These are phyloP conservation scores for Pseudochirops corinnae DNA, from an alignment of 2,797 vertebrate species.

Conservation along the genomic window DNA sequence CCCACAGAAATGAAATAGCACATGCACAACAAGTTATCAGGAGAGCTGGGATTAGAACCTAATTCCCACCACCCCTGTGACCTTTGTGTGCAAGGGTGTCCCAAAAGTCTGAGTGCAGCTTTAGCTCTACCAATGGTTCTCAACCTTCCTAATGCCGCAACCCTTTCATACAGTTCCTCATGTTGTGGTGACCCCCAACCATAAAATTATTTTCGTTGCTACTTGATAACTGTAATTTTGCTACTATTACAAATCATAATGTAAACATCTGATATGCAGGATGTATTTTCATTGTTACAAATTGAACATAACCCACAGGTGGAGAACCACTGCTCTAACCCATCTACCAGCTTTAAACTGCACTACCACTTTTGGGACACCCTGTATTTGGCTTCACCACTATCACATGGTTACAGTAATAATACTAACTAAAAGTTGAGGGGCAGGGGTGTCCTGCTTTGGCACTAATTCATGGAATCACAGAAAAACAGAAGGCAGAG, in stretches of 20 bases:
- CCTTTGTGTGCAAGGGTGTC: neutral
- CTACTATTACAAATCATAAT: no score
- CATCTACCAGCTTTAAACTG: neutral
- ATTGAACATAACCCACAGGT: no score
- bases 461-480: neutral
- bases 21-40: neutral
- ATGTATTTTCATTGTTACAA: no score
- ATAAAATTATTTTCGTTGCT: no score
- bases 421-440: neutral
- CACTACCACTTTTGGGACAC: neutral
- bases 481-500: neutral
- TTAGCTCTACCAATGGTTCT: neutral
- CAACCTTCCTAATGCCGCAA: no score
- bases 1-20: neutral
- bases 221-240: no score
- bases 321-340: neutral
- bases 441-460: neutral
- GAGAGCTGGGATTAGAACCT: neutral
- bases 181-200: no score
- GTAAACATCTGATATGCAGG: no score
- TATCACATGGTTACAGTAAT: neutral
- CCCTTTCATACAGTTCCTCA: no score
- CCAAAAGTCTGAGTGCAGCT: neutral
- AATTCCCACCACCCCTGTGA: neutral
- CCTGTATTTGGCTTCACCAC: neutral